phyloP scores from a whole-genome alignment of 2,888 invertebrate species.

The Oscheius sp. region DNA sequence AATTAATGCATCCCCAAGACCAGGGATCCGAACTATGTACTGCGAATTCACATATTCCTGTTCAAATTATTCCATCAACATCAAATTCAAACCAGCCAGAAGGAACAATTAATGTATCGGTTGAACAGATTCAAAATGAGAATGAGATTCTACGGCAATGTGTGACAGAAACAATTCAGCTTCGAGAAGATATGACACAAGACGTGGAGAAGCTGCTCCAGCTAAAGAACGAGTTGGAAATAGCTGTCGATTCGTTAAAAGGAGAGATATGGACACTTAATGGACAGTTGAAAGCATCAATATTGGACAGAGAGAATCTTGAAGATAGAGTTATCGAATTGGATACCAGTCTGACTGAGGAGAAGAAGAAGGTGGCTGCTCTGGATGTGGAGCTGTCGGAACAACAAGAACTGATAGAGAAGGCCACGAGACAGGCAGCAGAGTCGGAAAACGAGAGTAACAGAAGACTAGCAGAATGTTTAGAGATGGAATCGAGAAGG shows the following conservation, averaged over 20 bases:
- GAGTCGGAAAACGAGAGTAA: conserved; percentile 59
- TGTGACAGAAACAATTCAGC: conserved; percentile 27
- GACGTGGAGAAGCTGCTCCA: conserved; percentile 42
- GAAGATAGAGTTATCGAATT: conserved; percentile 42
- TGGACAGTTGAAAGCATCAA: conserved; percentile 58
- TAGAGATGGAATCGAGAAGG: conserved; percentile 54
- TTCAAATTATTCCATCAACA: too few relatives aligned
- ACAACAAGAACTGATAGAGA: conserved; percentile 50
- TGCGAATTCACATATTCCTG: too few relatives aligned
- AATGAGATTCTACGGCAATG: conserved; percentile 37
- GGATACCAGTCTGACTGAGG: conserved; percentile 41
- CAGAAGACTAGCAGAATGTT: conserved; percentile 53
- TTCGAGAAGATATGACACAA: conserved; percentile 31
- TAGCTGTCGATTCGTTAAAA: conserved; percentile 59
- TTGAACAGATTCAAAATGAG: conserved; percentile 19
- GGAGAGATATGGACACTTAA: conserved; percentile 66
- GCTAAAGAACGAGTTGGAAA: conserved; percentile 61
- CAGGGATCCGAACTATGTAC: too few relatives aligned
- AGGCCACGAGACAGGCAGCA: conserved; percentile 52
- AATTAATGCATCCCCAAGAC: too few relatives aligned
- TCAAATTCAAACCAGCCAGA: too few relatives aligned
- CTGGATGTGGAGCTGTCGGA: conserved; percentile 54
- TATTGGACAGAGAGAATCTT: conserved; percentile 45
- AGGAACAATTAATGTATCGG: too few relatives aligned
- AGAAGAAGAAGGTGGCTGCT: conserved; percentile 45